These are phyloP conservation scores for Drosophila kepulauana DNA, from an alignment of 1,140 invertebrate species.

Conservation along the genomic window DNA sequence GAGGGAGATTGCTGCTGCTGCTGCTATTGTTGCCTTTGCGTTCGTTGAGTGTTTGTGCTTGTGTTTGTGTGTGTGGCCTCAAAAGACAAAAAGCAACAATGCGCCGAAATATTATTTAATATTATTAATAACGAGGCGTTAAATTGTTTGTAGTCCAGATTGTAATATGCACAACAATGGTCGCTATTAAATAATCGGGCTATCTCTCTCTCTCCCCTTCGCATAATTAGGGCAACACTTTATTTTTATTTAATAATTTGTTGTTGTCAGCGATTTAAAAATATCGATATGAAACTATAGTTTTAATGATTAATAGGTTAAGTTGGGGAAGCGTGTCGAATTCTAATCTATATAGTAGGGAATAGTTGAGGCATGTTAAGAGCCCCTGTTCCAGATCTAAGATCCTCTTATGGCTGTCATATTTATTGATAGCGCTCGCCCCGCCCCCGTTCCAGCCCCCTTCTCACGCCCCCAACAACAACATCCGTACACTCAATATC, in stretches of 20 bases:
- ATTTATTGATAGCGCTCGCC: conserved; percentile 41
- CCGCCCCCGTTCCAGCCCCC: not conserved
- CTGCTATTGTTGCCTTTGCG: conserved; percentile 38
- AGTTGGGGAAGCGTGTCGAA: not conserved
- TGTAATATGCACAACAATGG: conserved; percentile 23
- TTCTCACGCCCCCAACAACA: not conserved
- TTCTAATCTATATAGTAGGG: not conserved
- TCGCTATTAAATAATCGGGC: conserved; percentile 28
- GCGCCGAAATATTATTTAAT: conserved; percentile 67
- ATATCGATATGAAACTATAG: conserved; percentile 10
- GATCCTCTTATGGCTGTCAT: conserved; percentile 77
- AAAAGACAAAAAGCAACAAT: conserved; percentile 51
- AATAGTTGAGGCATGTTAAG: conserved; percentile 30
- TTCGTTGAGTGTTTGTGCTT: conserved; percentile 17
- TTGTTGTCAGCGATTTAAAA: conserved; percentile 21
- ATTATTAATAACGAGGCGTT: conserved; percentile 58
- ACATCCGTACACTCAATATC: conserved; percentile 48
- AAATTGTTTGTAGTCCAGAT: conserved; percentile 33
- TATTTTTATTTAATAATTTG: not conserved
- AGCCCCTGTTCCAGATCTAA: conserved; percentile 55
- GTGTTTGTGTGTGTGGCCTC: conserved; percentile 55
- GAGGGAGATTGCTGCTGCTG: conserved; percentile 2
- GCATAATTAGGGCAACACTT: conserved; percentile 31
- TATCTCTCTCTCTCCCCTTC: not conserved
- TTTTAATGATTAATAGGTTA: conserved; percentile 3